A percentile compares a stretch with the other conserved stretches of the same genome.
Conservation (phyloP, 2,797 vertebrate species). For the Champsocephalus gunnari region DNA sequence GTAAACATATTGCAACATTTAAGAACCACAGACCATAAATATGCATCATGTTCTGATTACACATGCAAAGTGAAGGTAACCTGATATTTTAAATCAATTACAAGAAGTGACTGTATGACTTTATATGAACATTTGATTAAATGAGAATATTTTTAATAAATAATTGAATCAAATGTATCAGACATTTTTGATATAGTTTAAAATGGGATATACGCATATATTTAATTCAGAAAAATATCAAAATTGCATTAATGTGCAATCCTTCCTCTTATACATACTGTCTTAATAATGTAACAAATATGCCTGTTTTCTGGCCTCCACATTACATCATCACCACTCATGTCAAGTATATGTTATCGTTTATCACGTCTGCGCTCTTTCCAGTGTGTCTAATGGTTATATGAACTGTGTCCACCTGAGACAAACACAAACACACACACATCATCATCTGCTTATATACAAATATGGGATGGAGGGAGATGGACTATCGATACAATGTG, state of each 20-base stretch:
- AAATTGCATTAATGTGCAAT: too few relatives aligned
- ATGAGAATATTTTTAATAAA: not conserved
- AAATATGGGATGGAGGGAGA: not conserved
- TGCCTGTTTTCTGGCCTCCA: not conserved
- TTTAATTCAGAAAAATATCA: not conserved
- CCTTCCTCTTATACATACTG: too few relatives aligned
- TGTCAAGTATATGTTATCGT: too few relatives aligned
- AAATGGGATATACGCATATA: not conserved
- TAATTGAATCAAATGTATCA: not conserved
- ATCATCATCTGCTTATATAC: slow-evolving; percentile 68
- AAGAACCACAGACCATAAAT: not conserved
- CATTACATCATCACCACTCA: too few relatives aligned
- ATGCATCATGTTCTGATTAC: not conserved
- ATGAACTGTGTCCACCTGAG: slow-evolving; percentile 53
- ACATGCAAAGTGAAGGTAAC: not conserved
- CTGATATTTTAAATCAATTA: not conserved
- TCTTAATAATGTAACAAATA: too few relatives aligned
- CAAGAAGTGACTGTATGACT: too few relatives aligned
- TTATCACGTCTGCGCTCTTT: not conserved
- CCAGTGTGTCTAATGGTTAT: not conserved
- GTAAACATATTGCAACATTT: not conserved
- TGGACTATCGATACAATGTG: not conserved
- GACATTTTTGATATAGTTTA: not conserved
- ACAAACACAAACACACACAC: slow-evolving; percentile 42
- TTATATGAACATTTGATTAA: not conserved